Percentiles rank a stretch among this genome's conserved stretches.
phyloP scores from a whole-genome alignment of 2,113 vertebrate species.

The Probosciger aterrimus region DNA sequence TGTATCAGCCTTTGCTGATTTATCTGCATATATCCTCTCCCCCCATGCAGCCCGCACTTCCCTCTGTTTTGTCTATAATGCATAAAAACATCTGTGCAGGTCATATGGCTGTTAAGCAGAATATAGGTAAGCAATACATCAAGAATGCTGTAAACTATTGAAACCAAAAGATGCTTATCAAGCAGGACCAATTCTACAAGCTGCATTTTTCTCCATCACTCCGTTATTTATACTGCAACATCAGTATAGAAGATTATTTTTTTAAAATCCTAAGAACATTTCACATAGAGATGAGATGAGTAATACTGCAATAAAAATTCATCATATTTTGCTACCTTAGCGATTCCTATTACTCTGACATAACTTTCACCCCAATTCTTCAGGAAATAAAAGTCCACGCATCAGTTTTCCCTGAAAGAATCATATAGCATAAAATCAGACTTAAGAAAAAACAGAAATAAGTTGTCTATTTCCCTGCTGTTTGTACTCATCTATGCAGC shows the following conservation, averaged over 20 bases:
- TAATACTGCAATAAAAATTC: not conserved
- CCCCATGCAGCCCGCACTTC: not conserved
- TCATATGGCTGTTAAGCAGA: not conserved
- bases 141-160: not conserved
- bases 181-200: not conserved
- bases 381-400: not conserved
- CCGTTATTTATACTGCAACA: not conserved
- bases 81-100: not conserved
- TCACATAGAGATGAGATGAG: not conserved
- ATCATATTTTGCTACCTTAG: not conserved
- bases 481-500: not conserved
- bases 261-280: not conserved
- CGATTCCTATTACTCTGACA: not conserved
- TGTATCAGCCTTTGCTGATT: accelerated
- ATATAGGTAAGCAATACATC: accelerated
- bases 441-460: not conserved
- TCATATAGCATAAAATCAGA: not conserved
- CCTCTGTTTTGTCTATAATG: accelerated
- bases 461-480: not conserved
- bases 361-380: not conserved
- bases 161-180: not conserved
- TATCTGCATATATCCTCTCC: not conserved
- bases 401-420: not conserved
- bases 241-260: not conserved
- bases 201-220: not conserved